Percentiles rank a stretch among this genome's conserved stretches.
Conservation (phyloP, 1,140 invertebrate species). For the Andricus grossulariae region DNA sequence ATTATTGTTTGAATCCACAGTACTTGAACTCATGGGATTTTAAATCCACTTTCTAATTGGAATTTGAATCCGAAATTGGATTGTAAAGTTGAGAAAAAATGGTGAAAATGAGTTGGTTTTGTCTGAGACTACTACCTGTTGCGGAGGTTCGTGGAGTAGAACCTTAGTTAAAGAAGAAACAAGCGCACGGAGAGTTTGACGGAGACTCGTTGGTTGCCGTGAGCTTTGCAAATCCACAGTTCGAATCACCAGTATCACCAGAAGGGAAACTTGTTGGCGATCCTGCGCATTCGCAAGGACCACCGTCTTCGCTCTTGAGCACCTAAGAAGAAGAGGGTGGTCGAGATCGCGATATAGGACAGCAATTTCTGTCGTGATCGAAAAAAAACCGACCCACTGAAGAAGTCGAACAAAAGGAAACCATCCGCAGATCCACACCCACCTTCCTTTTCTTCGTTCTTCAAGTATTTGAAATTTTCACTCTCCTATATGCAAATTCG, state of each 20-base stretch:
- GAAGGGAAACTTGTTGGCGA: conserved; percentile 21
- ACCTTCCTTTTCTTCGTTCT: background rate
- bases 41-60: too few relatives aligned
- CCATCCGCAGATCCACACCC: background rate
- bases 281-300: conserved; percentile 25
- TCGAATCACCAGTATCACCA: background rate
- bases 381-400: background rate
- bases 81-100: background rate
- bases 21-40: too few relatives aligned
- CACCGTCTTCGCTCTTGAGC: background rate
- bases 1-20: too few relatives aligned
- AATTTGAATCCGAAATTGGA: too few relatives aligned
- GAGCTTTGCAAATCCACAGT: conserved; percentile 3
- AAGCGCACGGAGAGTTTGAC: background rate
- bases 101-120: background rate
- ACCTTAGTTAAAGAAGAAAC: background rate
- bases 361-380: conserved; percentile 11
- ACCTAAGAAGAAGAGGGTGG: background rate
- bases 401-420: conserved; percentile 10
- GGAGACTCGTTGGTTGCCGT: conserved; percentile 18
- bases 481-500: too few relatives aligned
- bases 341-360: conserved; percentile 30
- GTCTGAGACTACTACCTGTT: conserved; percentile 9
- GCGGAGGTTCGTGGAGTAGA: background rate
- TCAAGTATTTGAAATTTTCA: conserved; percentile 14